These are phyloP conservation scores for Parnassius apollo DNA, from an alignment of 2,888 invertebrate genomes.

Conservation along the genomic window DNA sequence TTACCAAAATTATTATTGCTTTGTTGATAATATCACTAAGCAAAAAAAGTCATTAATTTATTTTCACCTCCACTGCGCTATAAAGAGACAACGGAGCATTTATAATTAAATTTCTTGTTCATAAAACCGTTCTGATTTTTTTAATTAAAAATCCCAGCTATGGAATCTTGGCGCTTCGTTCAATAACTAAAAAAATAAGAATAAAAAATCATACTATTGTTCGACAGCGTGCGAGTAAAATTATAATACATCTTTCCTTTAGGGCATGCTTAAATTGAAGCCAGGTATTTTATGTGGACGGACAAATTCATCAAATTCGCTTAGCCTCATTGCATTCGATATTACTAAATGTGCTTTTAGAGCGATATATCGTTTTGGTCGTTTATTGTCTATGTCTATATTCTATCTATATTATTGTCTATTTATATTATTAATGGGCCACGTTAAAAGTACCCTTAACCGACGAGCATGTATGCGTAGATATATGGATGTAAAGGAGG, in stretches of 20 bases:
- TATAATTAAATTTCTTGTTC: slow-evolving; percentile 10
- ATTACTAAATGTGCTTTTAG: too few species aligned
- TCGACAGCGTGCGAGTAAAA: neutral
- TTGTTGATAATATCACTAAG: neutral
- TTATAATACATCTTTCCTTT: neutral
- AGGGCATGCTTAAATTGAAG: neutral
- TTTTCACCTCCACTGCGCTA: slow-evolving; percentile 1
- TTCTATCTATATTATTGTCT: too few species aligned
- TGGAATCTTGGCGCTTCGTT: neutral
- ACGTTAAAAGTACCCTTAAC: too few species aligned
- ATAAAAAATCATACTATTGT: neutral
- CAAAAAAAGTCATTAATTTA: neutral
- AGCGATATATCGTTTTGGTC: too few species aligned
- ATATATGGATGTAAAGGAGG: too few species aligned
- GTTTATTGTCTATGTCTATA: too few species aligned
- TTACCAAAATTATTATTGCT: neutral
- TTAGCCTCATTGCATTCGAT: too few species aligned
- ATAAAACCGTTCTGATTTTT: slow-evolving; percentile 4
- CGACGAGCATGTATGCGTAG: too few species aligned
- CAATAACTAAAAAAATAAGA: slow-evolving; percentile 3
- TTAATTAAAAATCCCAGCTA: slow-evolving; percentile 8
- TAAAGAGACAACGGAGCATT: neutral
- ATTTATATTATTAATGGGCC: too few species aligned
- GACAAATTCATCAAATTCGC: too few species aligned
- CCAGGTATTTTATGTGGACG: neutral